Evolutionary conservation across 2,797 vertebrate genomes (phyloP).

Genomic region (Sebastes reedi): DNA sequence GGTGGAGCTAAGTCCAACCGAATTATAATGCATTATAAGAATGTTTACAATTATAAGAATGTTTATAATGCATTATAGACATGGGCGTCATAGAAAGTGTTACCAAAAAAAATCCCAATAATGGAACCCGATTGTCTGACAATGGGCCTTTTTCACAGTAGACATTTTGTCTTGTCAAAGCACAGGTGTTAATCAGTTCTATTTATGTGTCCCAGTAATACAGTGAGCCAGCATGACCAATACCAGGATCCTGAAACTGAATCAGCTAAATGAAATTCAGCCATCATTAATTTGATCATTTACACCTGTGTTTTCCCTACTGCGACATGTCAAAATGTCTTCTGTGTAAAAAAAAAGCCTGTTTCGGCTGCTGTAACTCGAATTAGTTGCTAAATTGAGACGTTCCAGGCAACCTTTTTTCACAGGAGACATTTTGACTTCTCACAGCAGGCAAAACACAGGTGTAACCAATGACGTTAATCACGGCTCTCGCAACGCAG

Average conservation of each 20-base stretch:
- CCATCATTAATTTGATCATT: neutral
- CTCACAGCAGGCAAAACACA: neutral
- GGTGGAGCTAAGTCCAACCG: fast-evolving
- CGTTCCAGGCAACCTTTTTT: neutral
- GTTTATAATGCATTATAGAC: too few species aligned
- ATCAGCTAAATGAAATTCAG: neutral
- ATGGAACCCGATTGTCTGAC: neutral
- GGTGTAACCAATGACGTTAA: neutral
- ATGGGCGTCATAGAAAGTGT: too few species aligned
- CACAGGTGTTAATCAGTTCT: neutral
- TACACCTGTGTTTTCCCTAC: neutral
- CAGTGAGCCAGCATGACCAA: neutral
- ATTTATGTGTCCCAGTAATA: neutral
- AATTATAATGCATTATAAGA: too few species aligned
- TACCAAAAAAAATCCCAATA: neutral
- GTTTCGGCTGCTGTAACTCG: neutral
- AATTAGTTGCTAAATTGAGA: neutral
- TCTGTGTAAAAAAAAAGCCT: neutral
- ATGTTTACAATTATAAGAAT: too few species aligned
- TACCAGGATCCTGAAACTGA: neutral
- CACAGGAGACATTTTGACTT: neutral
- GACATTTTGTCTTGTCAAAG: neutral
- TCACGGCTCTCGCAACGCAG: neutral
- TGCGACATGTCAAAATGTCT: neutral
- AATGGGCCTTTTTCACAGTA: neutral